Base-by-base conservation (phyloP, 2,888 invertebrate species). In the Eupithecia inturbata region DNA sequence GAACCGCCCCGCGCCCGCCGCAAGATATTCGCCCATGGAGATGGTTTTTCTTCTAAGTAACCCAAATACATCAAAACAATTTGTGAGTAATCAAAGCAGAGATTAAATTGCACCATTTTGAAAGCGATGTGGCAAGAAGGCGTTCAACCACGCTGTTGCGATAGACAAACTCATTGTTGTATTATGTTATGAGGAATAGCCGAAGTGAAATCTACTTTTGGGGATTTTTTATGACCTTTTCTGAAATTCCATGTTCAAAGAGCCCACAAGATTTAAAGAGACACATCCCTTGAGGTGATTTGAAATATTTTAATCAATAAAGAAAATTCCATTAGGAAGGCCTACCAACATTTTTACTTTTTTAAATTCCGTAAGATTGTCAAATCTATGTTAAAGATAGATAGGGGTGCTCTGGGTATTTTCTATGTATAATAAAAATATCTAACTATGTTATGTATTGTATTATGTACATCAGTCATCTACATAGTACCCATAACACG, bases 101-200 rank as follows among this genome's bases (percentile, higher is more conserved):
- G 67, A 70, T 26, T 66, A 62, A 68, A 74, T 75, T 75, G 72
- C 75, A 60, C 36, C 72, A 75, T 64, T 73, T 70, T 73, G 75
- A 75, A 75, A 75, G 75, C 72, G 14, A 67, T 70, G 57, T 72
- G 70, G 72, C 57, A 72, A 75, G 66, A 62, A 53, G 31, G 75
- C 60, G 68, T 68, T 70, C 72, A 68, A 75, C 75, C 67, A 67
- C 67, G 22, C 22, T 16, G 45, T 75, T 75, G 75, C 75, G 36
- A 72, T 64, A 71, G n/a, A 28, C n/a, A 75, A 75, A 70, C 63
- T 63, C 70, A 39, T 70, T 70, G 68, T 71, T 68, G 62, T 66
- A 33, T 71, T 57, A 57, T 57, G 57, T 53, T 53, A 57, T n/a
- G 53, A 53, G 22, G 57, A 57, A 26, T 26, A 14, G 14, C 57